A percentile compares a stretch with the other conserved stretches of the same genome.
phyloP scores from a whole-genome alignment of 2,888 invertebrate species.

The Hylaea fasciaria region DNA sequence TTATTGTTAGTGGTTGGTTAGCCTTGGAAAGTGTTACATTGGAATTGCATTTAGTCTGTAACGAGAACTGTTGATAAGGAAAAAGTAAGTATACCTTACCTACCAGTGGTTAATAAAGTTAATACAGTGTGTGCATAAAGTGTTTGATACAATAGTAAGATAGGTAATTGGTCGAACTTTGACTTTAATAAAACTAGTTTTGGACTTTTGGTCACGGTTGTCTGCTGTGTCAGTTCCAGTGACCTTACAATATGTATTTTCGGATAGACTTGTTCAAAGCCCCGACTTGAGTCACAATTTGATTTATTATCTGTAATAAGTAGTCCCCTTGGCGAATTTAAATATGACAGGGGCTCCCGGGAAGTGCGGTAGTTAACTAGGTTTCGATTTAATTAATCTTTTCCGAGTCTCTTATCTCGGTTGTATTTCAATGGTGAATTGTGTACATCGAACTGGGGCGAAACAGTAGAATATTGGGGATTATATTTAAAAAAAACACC shows the following conservation, averaged over 20 bases:
- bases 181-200: no score
- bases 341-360: not conserved
- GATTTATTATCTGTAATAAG: conserved; percentile 1
- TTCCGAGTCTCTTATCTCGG: not conserved
- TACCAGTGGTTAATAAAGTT: not conserved
- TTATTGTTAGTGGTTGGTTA: conserved; percentile 16
- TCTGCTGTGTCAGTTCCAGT: no score
- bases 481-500: no score
- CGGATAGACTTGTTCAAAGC: not conserved
- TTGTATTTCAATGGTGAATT: not conserved
- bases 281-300: not conserved
- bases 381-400: conserved; percentile 7
- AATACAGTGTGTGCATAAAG: not conserved
- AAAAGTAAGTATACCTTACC: conserved; percentile 37
- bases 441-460: no score
- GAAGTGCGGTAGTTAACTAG: not conserved
- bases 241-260: not conserved
- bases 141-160: no score
- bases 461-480: no score
- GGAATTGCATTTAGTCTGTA: conserved; percentile 23
- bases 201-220: no score
- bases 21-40: conserved; percentile 22
- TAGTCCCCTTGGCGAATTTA: conserved; percentile 4
- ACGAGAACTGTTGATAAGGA: conserved; percentile 34
- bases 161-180: no score